Evolutionary conservation across 2,113 vertebrate species (phyloP).

Genomic region (Xenopus borealis): DNA sequence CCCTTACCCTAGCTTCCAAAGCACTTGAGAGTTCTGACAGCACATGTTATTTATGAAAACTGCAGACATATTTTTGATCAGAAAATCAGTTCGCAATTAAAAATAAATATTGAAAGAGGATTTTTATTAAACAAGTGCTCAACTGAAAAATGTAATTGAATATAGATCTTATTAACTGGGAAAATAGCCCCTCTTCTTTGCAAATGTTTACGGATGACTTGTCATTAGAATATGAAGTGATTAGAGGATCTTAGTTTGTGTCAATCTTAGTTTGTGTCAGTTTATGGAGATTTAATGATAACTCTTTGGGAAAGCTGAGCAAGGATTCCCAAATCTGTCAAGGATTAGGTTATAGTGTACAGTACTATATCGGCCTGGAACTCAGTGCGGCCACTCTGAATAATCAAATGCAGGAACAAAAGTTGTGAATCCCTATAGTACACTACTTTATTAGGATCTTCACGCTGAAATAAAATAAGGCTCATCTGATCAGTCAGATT

Average conservation of each 20-base stretch:
- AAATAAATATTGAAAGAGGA: not conserved
- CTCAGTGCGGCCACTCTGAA: constrained; percentile 87
- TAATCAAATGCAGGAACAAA: constrained; percentile 88
- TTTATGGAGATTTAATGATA: constrained; percentile 62
- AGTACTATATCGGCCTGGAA: constrained; percentile 76
- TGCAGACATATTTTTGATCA: too few species aligned
- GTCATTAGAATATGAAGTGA: constrained; percentile 22
- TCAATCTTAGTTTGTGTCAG: constrained; percentile 49
- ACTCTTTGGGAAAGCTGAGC: constrained; percentile 58
- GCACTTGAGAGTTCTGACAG: too few species aligned
- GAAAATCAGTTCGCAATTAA: not conserved
- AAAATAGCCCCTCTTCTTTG: not conserved
- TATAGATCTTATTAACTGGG: not conserved
- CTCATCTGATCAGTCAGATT: constrained; percentile 92
- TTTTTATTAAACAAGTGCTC: not conserved
- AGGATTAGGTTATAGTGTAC: constrained; percentile 67
- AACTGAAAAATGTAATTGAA: too few species aligned
- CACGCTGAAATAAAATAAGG: constrained; percentile 62
- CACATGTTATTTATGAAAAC: too few species aligned
- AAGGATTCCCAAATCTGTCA: constrained; percentile 80
- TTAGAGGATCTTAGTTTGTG: constrained; percentile 49
- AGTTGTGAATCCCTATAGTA: constrained; percentile 66
- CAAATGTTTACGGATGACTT: constrained; percentile 4
- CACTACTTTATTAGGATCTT: constrained; percentile 87
- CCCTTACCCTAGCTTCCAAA: too few species aligned